phyloP scores from a whole-genome alignment of 2,888 invertebrate genomes.

The Tribolium freemani region DNA sequence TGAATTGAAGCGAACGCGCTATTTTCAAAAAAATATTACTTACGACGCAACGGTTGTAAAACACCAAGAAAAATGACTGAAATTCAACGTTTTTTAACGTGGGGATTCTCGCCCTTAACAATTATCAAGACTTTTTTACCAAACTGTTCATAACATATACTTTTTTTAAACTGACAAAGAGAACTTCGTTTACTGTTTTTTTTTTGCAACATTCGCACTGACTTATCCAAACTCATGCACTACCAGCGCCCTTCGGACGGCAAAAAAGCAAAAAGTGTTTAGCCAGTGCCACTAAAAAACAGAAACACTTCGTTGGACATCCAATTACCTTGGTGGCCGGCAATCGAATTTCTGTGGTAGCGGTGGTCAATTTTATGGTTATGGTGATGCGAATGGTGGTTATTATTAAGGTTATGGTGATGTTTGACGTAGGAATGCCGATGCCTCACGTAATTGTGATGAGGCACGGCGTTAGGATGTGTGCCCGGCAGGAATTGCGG shows the following conservation, averaged over 20 bases:
- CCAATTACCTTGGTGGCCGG: conserved; percentile 72
- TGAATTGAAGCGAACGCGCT: too few species aligned
- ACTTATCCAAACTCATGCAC: neutral
- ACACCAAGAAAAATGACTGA: too few species aligned
- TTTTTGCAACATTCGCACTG: too few species aligned
- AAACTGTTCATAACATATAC: too few species aligned
- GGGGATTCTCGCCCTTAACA: too few species aligned
- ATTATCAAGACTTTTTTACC: too few species aligned
- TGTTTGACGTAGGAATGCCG: conserved; percentile 70
- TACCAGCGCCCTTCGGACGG: neutral
- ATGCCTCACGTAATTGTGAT: conserved; percentile 66
- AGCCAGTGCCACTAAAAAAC: conserved; percentile 6
- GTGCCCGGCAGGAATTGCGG: conserved; percentile 94
- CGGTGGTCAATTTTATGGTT: conserved; percentile 73
- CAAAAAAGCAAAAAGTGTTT: neutral
- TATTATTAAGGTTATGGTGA: conserved; percentile 74
- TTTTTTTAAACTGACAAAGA: too few species aligned
- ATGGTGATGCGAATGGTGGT: conserved; percentile 74
- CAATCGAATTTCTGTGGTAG: conserved; percentile 74
- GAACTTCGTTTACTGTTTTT: too few species aligned
- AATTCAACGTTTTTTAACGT: too few species aligned
- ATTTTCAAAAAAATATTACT: too few species aligned
- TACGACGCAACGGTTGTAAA: too few species aligned
- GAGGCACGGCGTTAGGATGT: conserved; percentile 80
- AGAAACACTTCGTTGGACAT: neutral